A percentile compares a stretch with the other conserved stretches of the same genome.
Conservation (phyloP, 35 echinoderm and acorn worm genomes). For the Eucidaris tribuloides region DNA sequence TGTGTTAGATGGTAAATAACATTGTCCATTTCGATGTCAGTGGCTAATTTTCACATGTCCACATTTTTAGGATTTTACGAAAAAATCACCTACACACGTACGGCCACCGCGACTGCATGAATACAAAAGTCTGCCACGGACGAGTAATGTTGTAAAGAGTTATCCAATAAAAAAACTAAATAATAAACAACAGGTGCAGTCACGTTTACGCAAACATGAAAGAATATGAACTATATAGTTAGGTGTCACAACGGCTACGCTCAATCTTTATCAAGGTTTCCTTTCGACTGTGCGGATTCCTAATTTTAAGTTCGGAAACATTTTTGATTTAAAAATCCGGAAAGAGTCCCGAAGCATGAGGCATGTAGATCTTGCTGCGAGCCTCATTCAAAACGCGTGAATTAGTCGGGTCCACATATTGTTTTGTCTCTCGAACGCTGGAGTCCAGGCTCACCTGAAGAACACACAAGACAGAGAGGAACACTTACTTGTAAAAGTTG, state of each 20-base stretch:
- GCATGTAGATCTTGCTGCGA: slow-evolving; percentile 96
- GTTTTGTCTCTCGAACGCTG: slow-evolving; percentile 66
- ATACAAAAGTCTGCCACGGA: background rate
- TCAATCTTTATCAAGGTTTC: slow-evolving; percentile 35
- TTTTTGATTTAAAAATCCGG: slow-evolving; percentile 98
- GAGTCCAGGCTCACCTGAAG: slow-evolving; percentile 97
- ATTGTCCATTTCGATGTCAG: no score
- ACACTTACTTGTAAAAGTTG: no score
- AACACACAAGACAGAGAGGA: background rate
- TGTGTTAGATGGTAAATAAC: background rate
- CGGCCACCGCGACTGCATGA: background rate
- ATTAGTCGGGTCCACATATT: slow-evolving; percentile 86
- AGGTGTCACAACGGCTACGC: background rate
- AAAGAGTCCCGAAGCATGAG: slow-evolving; percentile 99
- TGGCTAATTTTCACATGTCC: no score
- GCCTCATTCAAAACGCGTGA: slow-evolving; percentile 97
- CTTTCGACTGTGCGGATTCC: slow-evolving; percentile 63
- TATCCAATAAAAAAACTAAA: background rate
- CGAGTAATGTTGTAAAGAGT: background rate
- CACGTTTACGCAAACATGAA: background rate
- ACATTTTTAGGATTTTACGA: no score
- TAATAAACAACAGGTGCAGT: slow-evolving; percentile 18
- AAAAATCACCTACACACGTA: slow-evolving; percentile 26
- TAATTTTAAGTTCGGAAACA: slow-evolving; percentile 85
- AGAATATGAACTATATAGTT: background rate